Evolutionary conservation across 2,797 vertebrate species (phyloP).

Genomic region (Cygnus olor): DNA sequence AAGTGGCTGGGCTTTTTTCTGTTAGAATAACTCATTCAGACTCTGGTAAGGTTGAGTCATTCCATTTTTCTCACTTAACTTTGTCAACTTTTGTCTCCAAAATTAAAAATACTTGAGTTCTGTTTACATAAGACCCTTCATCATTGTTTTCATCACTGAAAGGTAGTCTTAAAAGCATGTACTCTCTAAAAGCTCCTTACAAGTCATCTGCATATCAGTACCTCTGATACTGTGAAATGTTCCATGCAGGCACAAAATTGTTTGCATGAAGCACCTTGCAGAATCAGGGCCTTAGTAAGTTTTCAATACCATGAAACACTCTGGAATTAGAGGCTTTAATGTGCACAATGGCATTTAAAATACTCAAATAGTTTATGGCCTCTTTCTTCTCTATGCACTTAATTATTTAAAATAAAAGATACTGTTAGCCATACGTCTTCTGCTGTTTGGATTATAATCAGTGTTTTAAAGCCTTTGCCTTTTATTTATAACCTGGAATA

Average conservation of each 20-base stretch:
- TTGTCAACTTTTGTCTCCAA: conserved; percentile 61
- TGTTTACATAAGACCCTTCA: conserved; percentile 57
- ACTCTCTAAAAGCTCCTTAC: conserved; percentile 35
- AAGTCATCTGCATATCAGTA: conserved; percentile 39
- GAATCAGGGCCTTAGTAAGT: conserved; percentile 57
- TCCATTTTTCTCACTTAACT: conserved; percentile 64
- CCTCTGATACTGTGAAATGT: conserved; percentile 62
- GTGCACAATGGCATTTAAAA: background rate
- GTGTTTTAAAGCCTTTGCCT: conserved; percentile 2
- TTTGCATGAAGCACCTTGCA: conserved; percentile 65
- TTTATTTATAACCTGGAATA: background rate
- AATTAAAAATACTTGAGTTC: conserved; percentile 55
- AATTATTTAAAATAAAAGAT: background rate
- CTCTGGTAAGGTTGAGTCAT: conserved; percentile 63
- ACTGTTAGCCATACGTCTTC: background rate
- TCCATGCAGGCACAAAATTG: conserved; percentile 51
- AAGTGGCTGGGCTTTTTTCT: conserved; percentile 66
- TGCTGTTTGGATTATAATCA: conserved; percentile 19
- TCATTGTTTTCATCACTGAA: conserved; percentile 41
- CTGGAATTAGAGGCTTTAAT: conserved; percentile 22
- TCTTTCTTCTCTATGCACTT: background rate
- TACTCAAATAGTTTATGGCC: background rate
- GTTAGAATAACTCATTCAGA: conserved; percentile 65
- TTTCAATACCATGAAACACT: conserved; percentile 15
- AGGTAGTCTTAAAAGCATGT: conserved; percentile 53